Evolutionary conservation across 2,888 invertebrate species (phyloP).

Genomic region (Latrodectus elegans): DNA sequence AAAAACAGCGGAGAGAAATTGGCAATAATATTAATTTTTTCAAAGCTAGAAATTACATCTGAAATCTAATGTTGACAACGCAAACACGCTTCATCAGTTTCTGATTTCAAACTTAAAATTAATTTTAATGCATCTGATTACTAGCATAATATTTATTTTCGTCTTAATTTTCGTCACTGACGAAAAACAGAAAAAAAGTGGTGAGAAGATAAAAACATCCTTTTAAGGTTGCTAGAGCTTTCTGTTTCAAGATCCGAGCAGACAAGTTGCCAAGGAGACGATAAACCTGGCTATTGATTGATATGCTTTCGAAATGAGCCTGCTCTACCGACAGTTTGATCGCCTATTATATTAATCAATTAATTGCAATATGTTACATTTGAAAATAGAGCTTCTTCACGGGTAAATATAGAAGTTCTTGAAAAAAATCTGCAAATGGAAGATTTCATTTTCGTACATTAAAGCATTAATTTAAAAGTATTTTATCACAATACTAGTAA

Average conservation of each 20-base stretch:
- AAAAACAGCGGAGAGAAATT: background rate
- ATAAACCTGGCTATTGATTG: conserved; percentile 38
- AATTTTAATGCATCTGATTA: background rate
- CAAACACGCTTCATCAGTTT: background rate
- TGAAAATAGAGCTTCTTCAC: too few relatives aligned
- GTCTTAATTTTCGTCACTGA: background rate
- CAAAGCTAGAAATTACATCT: background rate
- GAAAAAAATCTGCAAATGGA: too few relatives aligned
- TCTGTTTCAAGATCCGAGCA: conserved; percentile 38
- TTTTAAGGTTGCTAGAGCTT: conserved; percentile 18
- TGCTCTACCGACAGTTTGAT: too few relatives aligned
- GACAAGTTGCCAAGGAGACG: conserved; percentile 40
- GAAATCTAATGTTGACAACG: background rate
- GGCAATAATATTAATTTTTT: background rate
- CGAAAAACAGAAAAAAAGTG: background rate
- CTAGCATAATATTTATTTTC: background rate
- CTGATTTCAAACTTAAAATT: background rate
- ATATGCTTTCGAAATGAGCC: background rate
- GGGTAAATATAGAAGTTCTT: too few relatives aligned
- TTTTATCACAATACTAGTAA: too few relatives aligned
- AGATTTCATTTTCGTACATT: too few relatives aligned
- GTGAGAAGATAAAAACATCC: background rate
- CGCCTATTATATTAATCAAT: too few relatives aligned
- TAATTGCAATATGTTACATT: too few relatives aligned
- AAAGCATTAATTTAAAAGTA: too few relatives aligned